Conservation (phyloP, 2,888 invertebrate species). For the Petrolisthes cinctipes region DNA sequence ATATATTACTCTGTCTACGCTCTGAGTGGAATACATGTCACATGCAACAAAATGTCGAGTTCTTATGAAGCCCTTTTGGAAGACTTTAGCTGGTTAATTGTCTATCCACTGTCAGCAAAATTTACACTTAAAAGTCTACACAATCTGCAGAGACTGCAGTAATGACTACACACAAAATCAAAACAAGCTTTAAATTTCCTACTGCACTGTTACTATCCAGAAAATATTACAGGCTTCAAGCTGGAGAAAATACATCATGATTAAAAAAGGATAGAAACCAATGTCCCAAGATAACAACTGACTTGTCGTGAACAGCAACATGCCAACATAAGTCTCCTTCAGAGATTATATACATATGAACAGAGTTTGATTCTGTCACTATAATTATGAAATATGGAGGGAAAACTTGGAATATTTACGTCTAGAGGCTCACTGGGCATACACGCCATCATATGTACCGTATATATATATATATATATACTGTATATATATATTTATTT, state of each 20-base stretch:
- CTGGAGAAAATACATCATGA: not conserved
- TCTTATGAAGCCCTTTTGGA: slow-evolving; percentile 17
- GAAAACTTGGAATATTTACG: slow-evolving; percentile 53
- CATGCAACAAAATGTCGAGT: not conserved
- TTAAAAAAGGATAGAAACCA: not conserved
- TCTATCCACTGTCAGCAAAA: slow-evolving; percentile 11
- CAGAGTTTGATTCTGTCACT: slow-evolving; percentile 22
- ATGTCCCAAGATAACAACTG: not conserved
- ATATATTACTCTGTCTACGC: not conserved
- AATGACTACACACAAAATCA: not conserved
- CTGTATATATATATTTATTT: slow-evolving; percentile 11
- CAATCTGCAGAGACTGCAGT: not conserved
- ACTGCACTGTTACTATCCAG: not conserved
- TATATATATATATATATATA: slow-evolving; percentile 25
- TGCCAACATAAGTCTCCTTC: slow-evolving; percentile 12
- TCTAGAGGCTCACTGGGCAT: slow-evolving; percentile 28
- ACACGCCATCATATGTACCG: slow-evolving; percentile 20
- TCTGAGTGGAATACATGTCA: slow-evolving; percentile 3
- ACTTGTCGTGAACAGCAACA: slow-evolving; percentile 8
- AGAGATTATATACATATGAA: not conserved
- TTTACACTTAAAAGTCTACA: not conserved
- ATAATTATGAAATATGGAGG: slow-evolving; percentile 51
- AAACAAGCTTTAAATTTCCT: too few relatives aligned
- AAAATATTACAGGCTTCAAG: not conserved
- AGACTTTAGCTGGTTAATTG: slow-evolving; percentile 24